Percentiles rank a stretch among this genome's conserved stretches.
Evolutionary conservation across 2,113 vertebrate species (phyloP).

Genomic region (Candoia aspera): DNA sequence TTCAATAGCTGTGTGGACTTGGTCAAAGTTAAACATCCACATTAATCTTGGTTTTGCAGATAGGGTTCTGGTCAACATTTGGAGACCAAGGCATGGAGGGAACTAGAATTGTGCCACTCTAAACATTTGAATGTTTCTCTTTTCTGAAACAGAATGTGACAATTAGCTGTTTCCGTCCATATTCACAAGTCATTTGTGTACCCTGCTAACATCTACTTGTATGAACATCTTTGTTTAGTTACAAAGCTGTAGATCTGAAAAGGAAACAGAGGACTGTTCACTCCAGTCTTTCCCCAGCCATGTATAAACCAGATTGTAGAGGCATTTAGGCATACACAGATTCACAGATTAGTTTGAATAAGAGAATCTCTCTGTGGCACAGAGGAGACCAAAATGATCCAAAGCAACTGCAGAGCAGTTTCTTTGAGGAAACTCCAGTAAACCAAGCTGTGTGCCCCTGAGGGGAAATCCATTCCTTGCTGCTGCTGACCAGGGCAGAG

Average conservation of each 20-base stretch:
- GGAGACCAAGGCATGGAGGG: neutral
- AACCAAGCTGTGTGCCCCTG: neutral
- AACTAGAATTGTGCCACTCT: neutral
- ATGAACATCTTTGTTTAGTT: neutral
- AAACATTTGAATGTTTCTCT: neutral
- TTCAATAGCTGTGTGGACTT: neutral
- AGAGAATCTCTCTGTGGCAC: neutral
- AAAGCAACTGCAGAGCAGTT: neutral
- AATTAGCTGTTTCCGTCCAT: neutral
- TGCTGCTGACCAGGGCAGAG: neutral
- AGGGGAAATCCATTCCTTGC: neutral
- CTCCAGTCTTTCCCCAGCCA: neutral
- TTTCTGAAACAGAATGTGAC: neutral
- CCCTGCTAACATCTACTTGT: neutral
- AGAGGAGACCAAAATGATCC: neutral
- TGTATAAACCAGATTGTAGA: neutral
- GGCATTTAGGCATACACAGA: neutral
- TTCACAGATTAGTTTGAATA: neutral
- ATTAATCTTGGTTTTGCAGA: neutral
- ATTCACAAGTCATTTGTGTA: too few relatives aligned
- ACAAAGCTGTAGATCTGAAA: neutral
- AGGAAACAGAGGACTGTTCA: neutral
- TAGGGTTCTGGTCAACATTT: neutral
- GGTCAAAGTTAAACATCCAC: neutral
- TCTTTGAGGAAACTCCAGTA: neutral